phyloP scores from a whole-genome alignment of 1,140 invertebrate genomes.

The Diorhabda carinulata region DNA sequence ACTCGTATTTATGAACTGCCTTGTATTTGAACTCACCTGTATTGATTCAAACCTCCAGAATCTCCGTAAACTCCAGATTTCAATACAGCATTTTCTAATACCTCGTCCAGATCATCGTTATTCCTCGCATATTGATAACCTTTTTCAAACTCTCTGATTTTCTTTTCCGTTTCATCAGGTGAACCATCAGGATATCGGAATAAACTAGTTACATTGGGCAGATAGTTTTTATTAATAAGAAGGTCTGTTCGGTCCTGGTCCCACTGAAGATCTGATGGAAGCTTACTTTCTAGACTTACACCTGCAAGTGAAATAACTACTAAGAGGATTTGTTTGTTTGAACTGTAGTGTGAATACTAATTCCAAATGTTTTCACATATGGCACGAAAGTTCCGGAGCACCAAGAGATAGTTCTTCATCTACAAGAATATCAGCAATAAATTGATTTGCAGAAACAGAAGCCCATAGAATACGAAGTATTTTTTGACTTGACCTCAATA shows the following conservation, averaged over 20 bases:
- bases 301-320: constrained; percentile 21
- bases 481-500: too few relatives aligned
- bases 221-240: constrained; percentile 20
- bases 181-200: constrained; percentile 20
- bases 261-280: constrained; percentile 27
- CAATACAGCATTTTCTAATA: constrained; percentile 45
- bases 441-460: too few relatives aligned
- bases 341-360: too few relatives aligned
- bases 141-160: constrained; percentile 44
- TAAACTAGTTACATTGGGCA: constrained; percentile 29
- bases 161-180: constrained; percentile 36
- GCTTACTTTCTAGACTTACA: constrained; percentile 28
- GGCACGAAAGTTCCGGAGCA: too few relatives aligned
- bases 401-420: too few relatives aligned
- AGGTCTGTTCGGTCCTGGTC: constrained; percentile 27
- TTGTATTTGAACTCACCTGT: constrained; percentile 29
- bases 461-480: too few relatives aligned
- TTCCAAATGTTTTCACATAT: too few relatives aligned
- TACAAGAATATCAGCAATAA: too few relatives aligned
- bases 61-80: constrained; percentile 47
- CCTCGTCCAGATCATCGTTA: constrained; percentile 44
- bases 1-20: neutral
- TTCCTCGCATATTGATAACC: constrained; percentile 42
- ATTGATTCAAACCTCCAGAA: constrained; percentile 40
- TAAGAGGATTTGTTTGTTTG: too few relatives aligned